Evolutionary conservation across 2,888 invertebrate genomes (phyloP).

Genomic region (Coelinius sp.): DNA sequence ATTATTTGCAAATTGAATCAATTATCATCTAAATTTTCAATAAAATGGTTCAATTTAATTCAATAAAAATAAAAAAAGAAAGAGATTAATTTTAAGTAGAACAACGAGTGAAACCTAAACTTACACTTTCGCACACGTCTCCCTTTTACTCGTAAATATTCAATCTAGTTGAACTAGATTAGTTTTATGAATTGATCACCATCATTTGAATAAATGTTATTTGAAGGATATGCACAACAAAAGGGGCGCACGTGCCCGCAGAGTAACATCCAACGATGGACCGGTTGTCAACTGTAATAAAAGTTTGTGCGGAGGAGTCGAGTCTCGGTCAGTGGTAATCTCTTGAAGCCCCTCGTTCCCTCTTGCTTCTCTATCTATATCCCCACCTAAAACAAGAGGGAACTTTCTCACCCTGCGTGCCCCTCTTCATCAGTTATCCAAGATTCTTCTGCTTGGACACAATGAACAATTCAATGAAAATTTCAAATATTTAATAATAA

Average conservation of each 20-base stretch:
- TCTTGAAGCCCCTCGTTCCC: constrained; percentile 30
- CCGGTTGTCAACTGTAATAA: constrained; percentile 53
- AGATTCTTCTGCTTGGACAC: neutral
- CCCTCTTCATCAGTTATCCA: neutral
- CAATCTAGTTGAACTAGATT: neutral
- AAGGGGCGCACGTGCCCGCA: constrained; percentile 2
- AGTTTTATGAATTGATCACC: neutral
- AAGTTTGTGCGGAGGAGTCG: constrained; percentile 49
- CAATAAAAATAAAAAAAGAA: neutral
- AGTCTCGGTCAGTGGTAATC: constrained; percentile 31
- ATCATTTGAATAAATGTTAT: neutral
- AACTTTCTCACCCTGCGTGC: constrained; percentile 30
- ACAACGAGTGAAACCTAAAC: constrained; percentile 9
- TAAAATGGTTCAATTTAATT: neutral
- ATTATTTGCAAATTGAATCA: neutral
- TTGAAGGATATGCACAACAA: neutral
- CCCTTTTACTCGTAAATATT: neutral
- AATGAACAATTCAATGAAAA: neutral
- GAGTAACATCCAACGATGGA: constrained; percentile 37
- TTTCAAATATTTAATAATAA: neutral
- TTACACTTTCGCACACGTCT: constrained; percentile 17
- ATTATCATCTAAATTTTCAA: too few species aligned
- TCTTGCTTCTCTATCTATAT: constrained; percentile 28
- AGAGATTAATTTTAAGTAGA: neutral
- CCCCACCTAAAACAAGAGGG: neutral